Evolutionary conservation across 2,113 vertebrate genomes (phyloP).

Genomic region (Pongo abelii): DNA sequence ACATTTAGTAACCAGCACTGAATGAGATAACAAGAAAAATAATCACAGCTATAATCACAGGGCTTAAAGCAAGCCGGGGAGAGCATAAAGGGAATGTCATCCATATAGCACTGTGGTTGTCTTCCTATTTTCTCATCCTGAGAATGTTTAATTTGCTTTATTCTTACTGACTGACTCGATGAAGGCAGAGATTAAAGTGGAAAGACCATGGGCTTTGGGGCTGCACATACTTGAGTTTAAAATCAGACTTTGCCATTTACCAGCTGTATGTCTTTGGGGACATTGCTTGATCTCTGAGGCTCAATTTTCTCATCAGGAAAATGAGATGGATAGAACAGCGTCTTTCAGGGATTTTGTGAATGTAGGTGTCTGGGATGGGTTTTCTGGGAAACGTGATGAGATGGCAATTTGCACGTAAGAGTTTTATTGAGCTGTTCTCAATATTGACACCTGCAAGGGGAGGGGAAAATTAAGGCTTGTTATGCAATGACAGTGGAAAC

Average conservation of each 20-base stretch:
- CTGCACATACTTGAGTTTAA: neutral
- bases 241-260: neutral
- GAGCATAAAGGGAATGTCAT: neutral
- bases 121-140: neutral
- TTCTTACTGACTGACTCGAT: neutral
- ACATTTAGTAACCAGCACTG: slow-evolving; percentile 51
- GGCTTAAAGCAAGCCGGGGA: neutral
- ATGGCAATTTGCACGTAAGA: neutral
- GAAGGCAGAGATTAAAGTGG: neutral
- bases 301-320: slow-evolving; percentile 10
- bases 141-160: neutral
- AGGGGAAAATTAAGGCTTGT: neutral
- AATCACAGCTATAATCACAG: neutral
- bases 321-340: neutral
- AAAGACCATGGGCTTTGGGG: neutral
- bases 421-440: neutral
- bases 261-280: neutral
- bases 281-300: neutral
- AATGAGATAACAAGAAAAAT: slow-evolving; percentile 51
- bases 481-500: neutral
- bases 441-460: neutral
- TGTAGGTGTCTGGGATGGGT: neutral
- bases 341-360: neutral
- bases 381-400: neutral
- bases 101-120: too few relatives aligned